Conservation (phyloP, 2,113 vertebrate genomes). For the Heptranchias perlo region DNA sequence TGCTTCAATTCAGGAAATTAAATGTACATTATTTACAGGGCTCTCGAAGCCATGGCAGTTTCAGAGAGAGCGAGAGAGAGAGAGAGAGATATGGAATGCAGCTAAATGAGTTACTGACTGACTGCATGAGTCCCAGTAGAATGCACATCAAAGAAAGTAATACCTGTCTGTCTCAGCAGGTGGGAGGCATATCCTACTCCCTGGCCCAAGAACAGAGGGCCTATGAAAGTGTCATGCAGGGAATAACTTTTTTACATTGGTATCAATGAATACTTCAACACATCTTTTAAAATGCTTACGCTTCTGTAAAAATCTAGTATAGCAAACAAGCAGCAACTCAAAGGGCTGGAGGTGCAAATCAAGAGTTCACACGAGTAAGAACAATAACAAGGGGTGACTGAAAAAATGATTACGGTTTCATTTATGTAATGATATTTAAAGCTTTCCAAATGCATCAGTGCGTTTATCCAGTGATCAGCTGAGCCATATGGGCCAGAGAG, state of each 20-base stretch:
- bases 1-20: slow-evolving; percentile 53
- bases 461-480: background rate
- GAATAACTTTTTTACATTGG: slow-evolving; percentile 52
- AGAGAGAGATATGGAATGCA: slow-evolving; percentile 47
- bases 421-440: background rate
- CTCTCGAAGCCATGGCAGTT: slow-evolving; percentile 45
- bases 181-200: slow-evolving; percentile 37
- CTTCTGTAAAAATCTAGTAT: slow-evolving; percentile 52
- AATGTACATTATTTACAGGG: slow-evolving; percentile 41
- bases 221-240: slow-evolving; percentile 50
- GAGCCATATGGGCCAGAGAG: background rate
- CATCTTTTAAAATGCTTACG: slow-evolving; percentile 51
- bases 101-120: slow-evolving; percentile 41
- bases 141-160: slow-evolving; percentile 39
- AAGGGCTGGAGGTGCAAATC: background rate
- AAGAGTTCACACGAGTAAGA: background rate
- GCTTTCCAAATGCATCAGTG: background rate
- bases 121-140: slow-evolving; percentile 28
- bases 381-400: background rate
- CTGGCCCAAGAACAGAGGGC: slow-evolving; percentile 45
- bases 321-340: slow-evolving; percentile 37
- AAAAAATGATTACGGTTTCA: background rate
- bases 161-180: slow-evolving; percentile 40
- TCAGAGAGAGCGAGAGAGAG: slow-evolving; percentile 44
- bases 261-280: slow-evolving; percentile 51